phyloP scores from a whole-genome alignment of 1,140 invertebrate genomes.

The Lordiphosa collinella region DNA sequence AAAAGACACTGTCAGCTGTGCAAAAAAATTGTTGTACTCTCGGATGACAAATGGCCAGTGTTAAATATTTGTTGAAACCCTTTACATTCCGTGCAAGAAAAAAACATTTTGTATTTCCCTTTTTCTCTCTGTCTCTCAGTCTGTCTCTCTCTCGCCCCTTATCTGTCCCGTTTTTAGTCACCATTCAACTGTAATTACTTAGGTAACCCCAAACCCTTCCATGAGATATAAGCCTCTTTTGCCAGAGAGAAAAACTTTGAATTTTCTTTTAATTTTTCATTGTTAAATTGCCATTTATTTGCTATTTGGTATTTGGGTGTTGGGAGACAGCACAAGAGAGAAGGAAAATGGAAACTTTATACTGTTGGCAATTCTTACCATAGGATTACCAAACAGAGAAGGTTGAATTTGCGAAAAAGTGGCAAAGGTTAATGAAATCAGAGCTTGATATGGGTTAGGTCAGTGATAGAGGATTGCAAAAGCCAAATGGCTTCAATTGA shows the following conservation, averaged over 20 bases:
- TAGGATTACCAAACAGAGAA: slow-evolving; percentile 6
- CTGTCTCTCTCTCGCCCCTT: background rate
- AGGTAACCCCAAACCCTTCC: slow-evolving; percentile 49
- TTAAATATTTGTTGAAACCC: slow-evolving; percentile 51
- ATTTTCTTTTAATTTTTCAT: slow-evolving; percentile 77
- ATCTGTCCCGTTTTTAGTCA: slow-evolving; percentile 44
- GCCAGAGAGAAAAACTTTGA: slow-evolving; percentile 48
- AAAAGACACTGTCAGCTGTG: slow-evolving; percentile 23
- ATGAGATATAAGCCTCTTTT: slow-evolving; percentile 61
- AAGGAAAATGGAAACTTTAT: slow-evolving; percentile 40
- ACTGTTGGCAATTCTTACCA: slow-evolving; percentile 26
- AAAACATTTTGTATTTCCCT: slow-evolving; percentile 48
- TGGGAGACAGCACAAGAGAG: slow-evolving; percentile 31
- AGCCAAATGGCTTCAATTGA: background rate
- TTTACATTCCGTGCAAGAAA: slow-evolving; percentile 37
- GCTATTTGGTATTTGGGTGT: slow-evolving; percentile 10
- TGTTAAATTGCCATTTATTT: slow-evolving; percentile 71
- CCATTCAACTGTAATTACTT: slow-evolving; percentile 76
- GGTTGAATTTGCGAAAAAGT: slow-evolving; percentile 13
- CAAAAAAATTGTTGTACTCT: slow-evolving; percentile 28
- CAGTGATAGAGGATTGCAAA: background rate
- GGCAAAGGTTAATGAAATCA: slow-evolving; percentile 38
- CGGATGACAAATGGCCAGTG: slow-evolving; percentile 47
- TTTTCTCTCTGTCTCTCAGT: slow-evolving; percentile 11
- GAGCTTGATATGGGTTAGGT: slow-evolving; percentile 4